A percentile compares a stretch with the other conserved stretches of the same genome.
These are phyloP conservation scores for Caenorhabditis doughertyi DNA, from an alignment of 2,888 invertebrate species.

Conservation along the genomic window DNA sequence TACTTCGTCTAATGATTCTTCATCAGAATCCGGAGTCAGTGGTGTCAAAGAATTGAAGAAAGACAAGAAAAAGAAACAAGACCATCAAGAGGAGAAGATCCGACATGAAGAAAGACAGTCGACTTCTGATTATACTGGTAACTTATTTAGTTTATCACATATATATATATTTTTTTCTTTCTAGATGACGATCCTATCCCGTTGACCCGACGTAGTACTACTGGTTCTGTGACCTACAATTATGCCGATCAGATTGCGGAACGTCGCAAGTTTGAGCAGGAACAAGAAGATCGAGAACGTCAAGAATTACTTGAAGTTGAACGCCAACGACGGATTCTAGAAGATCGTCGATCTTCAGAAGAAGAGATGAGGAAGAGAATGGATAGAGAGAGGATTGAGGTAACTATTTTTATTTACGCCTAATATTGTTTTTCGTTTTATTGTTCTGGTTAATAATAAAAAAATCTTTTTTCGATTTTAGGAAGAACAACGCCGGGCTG, in stretches of 20 bases:
- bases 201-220: constrained; percentile 38
- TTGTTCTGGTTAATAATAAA: too few species aligned
- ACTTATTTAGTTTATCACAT: not conserved
- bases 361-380: constrained; percentile 40
- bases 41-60: constrained; percentile 50
- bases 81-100: constrained; percentile 10
- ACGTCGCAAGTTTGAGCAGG: constrained; percentile 35
- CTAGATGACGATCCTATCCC: constrained; percentile 56
- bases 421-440: too few species aligned
- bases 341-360: constrained; percentile 38
- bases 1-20: constrained; percentile 53
- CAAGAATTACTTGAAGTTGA: constrained; percentile 46
- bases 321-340: constrained; percentile 48
- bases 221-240: constrained; percentile 16
- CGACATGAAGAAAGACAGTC: constrained; percentile 48
- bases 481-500: constrained; percentile 56
- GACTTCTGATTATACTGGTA: constrained; percentile 63
- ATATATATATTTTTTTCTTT: not conserved
- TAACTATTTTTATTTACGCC: too few species aligned
- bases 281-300: constrained; percentile 44
- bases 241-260: constrained; percentile 61
- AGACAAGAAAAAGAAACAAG: constrained; percentile 7
- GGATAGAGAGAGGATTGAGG: constrained; percentile 59
- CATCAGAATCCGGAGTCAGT: constrained; percentile 59
- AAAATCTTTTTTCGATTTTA: not conserved